Evolutionary conservation across 64 coral and sea anemone genomes (phyloP).

Genomic region (Montipora cactus): DNA sequence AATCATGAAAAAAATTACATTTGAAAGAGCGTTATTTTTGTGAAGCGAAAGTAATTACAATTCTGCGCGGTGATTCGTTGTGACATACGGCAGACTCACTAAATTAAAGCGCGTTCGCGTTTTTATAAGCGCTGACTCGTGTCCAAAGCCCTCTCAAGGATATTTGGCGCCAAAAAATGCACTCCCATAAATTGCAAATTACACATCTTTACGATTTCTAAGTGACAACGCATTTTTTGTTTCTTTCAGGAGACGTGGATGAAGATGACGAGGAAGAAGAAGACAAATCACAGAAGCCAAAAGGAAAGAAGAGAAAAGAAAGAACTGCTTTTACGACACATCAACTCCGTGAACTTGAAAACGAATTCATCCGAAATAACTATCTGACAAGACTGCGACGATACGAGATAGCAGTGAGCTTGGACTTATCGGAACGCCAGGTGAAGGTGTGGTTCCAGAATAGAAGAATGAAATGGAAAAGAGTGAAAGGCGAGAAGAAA

Average conservation of each 20-base stretch:
- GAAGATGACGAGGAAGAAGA: constrained; percentile 62
- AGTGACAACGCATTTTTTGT: background rate
- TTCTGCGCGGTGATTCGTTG: no score
- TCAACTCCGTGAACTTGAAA: constrained; percentile 78
- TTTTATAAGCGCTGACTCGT: no score
- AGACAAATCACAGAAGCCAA: constrained; percentile 38
- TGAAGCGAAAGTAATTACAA: no score
- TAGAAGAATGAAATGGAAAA: constrained; percentile 78
- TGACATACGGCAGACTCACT: no score
- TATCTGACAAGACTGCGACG: constrained; percentile 72
- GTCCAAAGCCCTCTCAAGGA: no score
- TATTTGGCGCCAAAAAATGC: no score
- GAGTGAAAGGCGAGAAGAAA: constrained; percentile 78
- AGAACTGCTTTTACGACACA: constrained; percentile 78
- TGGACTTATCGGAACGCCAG: constrained; percentile 78
- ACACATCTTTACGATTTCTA: no score
- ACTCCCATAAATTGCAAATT: no score
- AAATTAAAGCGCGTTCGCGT: no score
- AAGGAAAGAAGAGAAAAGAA: constrained; percentile 79
- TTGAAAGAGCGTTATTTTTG: no score
- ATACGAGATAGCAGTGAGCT: constrained; percentile 69
- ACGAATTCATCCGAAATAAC: constrained; percentile 71
- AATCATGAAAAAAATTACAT: no score
- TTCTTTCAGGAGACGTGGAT: background rate
- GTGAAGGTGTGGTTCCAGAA: constrained; percentile 83